Evolutionary conservation across 2,888 invertebrate genomes (phyloP).

Genomic region (Cephus spinipes): DNA sequence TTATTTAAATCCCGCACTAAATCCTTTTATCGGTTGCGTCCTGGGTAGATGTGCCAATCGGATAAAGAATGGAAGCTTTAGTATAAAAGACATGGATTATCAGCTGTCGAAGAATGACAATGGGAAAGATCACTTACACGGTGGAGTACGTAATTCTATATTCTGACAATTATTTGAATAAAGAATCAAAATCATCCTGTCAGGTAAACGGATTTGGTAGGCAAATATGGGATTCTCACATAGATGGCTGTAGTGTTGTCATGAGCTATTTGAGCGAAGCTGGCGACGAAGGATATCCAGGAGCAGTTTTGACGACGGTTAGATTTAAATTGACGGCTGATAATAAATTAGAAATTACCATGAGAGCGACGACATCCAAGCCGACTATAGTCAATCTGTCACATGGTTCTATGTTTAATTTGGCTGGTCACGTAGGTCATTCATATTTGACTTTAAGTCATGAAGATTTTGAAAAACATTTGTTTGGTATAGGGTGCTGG

Average conservation of each 20-base stretch:
- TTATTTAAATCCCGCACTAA: conserved; percentile 72
- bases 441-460: background rate
- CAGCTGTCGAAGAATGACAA: conserved; percentile 79
- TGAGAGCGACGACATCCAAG: conserved; percentile 69
- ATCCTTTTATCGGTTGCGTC: conserved; percentile 87
- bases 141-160: conserved; percentile 72
- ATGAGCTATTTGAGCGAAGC: conserved; percentile 69
- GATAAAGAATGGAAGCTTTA: conserved; percentile 78
- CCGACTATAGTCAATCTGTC: conserved; percentile 73
- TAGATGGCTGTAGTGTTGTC: conserved; percentile 62
- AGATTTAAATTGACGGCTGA: conserved; percentile 68
- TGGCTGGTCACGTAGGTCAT: conserved; percentile 70
- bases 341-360: conserved; percentile 69
- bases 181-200: background rate
- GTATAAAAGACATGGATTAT: conserved; percentile 75
- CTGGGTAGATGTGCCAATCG: conserved; percentile 89
- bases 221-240: conserved; percentile 67
- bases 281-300: conserved; percentile 74
- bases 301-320: conserved; percentile 68
- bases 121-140: conserved; percentile 79
- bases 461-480: background rate
- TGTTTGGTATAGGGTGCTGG: conserved; percentile 71
- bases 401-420: conserved; percentile 74
- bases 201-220: conserved; percentile 48
- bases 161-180: background rate